Evolutionary conservation across 2,888 invertebrate genomes (phyloP), one percentile per base, ranked within the genome.

Genomic region (Danaus chrysippus): DNA sequence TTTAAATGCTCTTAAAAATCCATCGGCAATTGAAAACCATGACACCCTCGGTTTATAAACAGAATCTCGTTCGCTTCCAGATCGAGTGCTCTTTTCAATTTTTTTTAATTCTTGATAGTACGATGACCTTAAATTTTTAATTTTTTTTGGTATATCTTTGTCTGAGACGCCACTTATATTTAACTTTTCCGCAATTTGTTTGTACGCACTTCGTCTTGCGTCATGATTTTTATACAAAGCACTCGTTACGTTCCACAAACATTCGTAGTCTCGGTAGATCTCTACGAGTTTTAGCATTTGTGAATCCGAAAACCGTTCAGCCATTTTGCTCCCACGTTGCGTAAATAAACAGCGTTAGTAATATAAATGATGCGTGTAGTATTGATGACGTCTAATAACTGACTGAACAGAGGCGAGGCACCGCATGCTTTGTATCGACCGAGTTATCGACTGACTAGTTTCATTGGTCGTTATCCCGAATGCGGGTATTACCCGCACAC

Each of bases 21-120:
- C 41, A 13, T 58, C 58, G n/a, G 42, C 58, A 8, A 52, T 15
- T 9, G 42, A 17, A 52, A 58, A 58, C 58, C 58, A 58, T 1
- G 58, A 42, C 10, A 58, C 53, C 41, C 53, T 58, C 41, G 58
- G 58, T n/a, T 23, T 58, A 58, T 49, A 42, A 49, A 8, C 41
- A 41, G 23, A 34, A 10, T 49, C 46, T 13, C 23, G 41, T 9
- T 41, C 23, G 13, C 10, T 17, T 11, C 42, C 42, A 3, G 52
- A 34, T 17, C 10, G 23, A 3, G 42, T 11, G 42, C 52, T 52
- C 6, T 52, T 58, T 8, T 53, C 19, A 52, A 58, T 58, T 19
- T 58, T 70, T 41, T 71, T 72, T 43, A 72, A 61, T 59, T 72
- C 72, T 41, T 72, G 73, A 59, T 70, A 68, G 59, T 72, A 72